Conservation (phyloP, 2,113 vertebrate genomes). For the Eolophus roseicapilla region DNA sequence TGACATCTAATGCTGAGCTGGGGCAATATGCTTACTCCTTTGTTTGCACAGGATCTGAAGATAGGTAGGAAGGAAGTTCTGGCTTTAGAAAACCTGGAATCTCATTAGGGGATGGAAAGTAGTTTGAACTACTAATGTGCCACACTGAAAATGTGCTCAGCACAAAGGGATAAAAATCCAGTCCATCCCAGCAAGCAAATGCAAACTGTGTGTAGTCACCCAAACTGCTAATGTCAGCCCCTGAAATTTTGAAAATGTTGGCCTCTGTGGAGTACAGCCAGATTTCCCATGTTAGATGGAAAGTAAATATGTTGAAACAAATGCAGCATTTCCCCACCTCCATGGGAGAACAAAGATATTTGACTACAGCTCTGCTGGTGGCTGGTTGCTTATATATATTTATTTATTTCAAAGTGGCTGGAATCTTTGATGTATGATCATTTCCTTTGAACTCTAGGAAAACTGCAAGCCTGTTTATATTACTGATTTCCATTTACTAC, state of each 20-base stretch:
- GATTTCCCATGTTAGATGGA: neutral
- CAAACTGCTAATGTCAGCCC: neutral
- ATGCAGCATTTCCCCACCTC: neutral
- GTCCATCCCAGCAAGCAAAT: neutral
- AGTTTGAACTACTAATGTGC: fast-evolving
- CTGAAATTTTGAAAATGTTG: neutral
- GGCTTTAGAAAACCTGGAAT: neutral
- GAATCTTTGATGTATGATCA: neutral
- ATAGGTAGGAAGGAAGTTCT: fast-evolving
- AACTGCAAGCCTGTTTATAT: neutral
- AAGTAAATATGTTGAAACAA: conserved; percentile 18
- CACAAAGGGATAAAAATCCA: neutral
- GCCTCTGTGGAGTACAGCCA: neutral
- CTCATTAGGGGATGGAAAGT: neutral
- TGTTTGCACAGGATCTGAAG: neutral
- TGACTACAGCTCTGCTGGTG: conserved; percentile 6
- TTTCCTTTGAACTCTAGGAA: conserved; percentile 30
- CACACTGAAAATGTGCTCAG: neutral
- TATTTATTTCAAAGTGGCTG: neutral
- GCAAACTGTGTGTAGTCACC: neutral
- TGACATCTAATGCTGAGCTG: neutral
- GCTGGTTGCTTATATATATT: neutral
- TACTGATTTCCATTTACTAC: neutral
- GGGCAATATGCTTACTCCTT: neutral
- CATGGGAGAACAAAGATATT: neutral